Base-by-base conservation (phyloP, 2,797 vertebrate species). In the Halcyon leucocephala region DNA sequence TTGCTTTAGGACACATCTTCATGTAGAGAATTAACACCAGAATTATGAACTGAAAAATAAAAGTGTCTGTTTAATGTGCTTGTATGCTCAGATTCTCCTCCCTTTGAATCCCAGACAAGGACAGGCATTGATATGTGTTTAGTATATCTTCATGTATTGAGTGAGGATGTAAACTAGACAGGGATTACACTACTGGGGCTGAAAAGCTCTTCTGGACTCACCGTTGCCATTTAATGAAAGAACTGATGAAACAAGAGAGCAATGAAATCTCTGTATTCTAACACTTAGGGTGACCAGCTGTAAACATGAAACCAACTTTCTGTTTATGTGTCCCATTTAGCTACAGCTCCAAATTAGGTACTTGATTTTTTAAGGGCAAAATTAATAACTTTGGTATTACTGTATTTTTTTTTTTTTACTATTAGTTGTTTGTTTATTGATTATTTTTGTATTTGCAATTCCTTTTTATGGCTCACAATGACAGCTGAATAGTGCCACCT, bases 131-230 rank as follows among this genome's bases (percentile, higher is more conserved):
- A 6, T 7, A 14, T 6, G 4, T 62, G 9, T 61, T 84, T 51
- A 5, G 9, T 39, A 26, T 26, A 41, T 62, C 31, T 16, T 74
- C n/a, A 26, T 24, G 9, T 5, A 0, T 89, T 46, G 10, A 8
- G 5, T 58, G 29, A 84, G 20, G 6, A 39, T 52, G 37, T 26
- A 33, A 35, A 14, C 7, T 39, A 39, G 11, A 7, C 12, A 15
- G 13, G 8, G 14, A 24, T 62, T 2, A 4, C 62, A 1, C 9
- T 20, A 8, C 4, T 13, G 15, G 5, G 19, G 12, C 22, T 65
- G 31, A 80, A 31, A 66, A 66, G 5, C 6, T 28, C 8, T 52
- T 58, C n/a, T 48, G 16, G 19, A 37, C 7, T 71, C 24, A 39
- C 6, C 10, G 13, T 6, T 42, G 12, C 4, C 29, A 35, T 49